phyloP scores from a whole-genome alignment of 1,140 invertebrate species.

The Lineus longissimus region DNA sequence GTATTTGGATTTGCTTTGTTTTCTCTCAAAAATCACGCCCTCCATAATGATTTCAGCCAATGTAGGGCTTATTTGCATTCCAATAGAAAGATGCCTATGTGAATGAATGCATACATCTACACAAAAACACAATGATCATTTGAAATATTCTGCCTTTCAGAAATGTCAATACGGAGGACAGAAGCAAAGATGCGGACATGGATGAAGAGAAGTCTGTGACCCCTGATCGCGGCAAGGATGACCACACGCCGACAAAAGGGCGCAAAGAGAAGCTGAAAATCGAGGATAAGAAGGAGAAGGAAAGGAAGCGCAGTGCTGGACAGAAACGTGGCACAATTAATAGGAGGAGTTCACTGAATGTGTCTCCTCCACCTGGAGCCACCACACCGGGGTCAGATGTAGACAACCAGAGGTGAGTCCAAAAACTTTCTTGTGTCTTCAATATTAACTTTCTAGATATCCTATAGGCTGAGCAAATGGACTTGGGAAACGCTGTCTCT shows the following conservation, averaged over 20 bases:
- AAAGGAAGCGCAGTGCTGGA: constrained; percentile 39
- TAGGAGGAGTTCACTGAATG: not conserved
- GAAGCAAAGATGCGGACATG: constrained; percentile 40
- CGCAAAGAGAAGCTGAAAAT: constrained; percentile 20
- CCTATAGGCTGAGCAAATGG: too few relatives aligned
- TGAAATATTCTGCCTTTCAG: constrained; percentile 24
- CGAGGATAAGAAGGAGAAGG: constrained; percentile 23
- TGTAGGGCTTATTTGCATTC: not conserved
- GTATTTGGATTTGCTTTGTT: constrained; percentile 6
- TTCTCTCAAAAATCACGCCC: too few relatives aligned
- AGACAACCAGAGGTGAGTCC: constrained; percentile 40
- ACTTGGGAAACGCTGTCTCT: too few relatives aligned
- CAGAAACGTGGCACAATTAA: constrained; percentile 15
- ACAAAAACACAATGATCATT: not conserved
- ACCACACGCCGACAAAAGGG: constrained; percentile 28
- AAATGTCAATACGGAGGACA: constrained; percentile 44
- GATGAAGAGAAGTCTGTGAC: constrained; percentile 47
- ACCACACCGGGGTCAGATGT: constrained; percentile 44
- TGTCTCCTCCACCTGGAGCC: constrained; percentile 42
- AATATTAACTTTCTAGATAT: too few relatives aligned
- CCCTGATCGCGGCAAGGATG: constrained; percentile 42
- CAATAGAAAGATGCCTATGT: not conserved
- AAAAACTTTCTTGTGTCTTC: too few relatives aligned
- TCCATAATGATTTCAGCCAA: too few relatives aligned
- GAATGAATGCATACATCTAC: not conserved